phyloP scores from a whole-genome alignment of 2,113 vertebrate species.

The Echinops telfairi region DNA sequence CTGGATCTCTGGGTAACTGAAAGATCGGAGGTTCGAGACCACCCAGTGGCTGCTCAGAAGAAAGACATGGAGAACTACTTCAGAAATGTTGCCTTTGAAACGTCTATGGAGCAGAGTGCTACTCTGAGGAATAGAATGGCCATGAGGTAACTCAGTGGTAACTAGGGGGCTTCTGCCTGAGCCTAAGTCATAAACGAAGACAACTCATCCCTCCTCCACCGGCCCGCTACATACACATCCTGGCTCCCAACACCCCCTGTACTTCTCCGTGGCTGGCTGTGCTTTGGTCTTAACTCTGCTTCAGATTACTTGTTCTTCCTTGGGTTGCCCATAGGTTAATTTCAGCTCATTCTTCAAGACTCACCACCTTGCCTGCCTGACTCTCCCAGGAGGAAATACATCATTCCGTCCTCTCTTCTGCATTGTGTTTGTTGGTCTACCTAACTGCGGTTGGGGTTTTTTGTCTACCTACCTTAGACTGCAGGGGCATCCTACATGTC shows the following conservation, averaged over 20 bases:
- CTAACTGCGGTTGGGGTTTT: too few species aligned
- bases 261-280: neutral
- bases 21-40: neutral
- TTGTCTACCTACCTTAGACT: neutral
- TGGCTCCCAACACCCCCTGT: neutral
- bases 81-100: neutral
- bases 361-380: neutral
- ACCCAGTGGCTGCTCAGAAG: neutral
- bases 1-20: too few species aligned
- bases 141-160: neutral
- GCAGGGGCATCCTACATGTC: neutral
- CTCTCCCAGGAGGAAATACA: neutral
- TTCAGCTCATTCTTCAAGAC: neutral
- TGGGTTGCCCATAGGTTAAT: neutral
- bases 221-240: neutral
- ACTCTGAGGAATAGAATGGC: neutral
- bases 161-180: slow-evolving; percentile 8
- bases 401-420: neutral
- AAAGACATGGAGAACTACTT: too few species aligned
- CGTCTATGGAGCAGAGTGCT: neutral
- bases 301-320: too few species aligned
- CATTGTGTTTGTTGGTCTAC: neutral
- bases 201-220: neutral
- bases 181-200: neutral
- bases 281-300: too few species aligned